These are phyloP conservation scores for Cephus rjabovi DNA, from an alignment of 2,888 invertebrate species.

Conservation along the genomic window DNA sequence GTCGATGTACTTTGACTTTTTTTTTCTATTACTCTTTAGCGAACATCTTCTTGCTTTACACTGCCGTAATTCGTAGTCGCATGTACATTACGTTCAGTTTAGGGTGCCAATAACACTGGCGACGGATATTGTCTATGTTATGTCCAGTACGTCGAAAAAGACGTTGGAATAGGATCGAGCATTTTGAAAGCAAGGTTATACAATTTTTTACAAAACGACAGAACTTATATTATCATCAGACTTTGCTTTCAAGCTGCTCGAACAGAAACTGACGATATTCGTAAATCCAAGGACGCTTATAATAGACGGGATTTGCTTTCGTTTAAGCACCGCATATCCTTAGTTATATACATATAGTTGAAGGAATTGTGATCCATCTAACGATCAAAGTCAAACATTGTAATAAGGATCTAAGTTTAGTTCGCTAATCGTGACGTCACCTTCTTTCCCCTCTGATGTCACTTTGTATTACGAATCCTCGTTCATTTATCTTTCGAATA, in stretches of 20 bases:
- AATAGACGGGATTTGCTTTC: neutral
- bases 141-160: neutral
- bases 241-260: neutral
- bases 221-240: neutral
- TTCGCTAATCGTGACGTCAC: neutral
- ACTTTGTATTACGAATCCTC: neutral
- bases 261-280: neutral
- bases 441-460: neutral
- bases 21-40: neutral
- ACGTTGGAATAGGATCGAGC: neutral
- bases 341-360: neutral
- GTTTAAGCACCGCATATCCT: neutral
- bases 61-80: neutral
- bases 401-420: neutral
- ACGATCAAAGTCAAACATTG: neutral
- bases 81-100: neutral
- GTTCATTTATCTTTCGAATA: neutral
- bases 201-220: neutral
- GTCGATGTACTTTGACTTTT: neutral
- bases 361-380: neutral
- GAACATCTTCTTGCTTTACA: neutral
- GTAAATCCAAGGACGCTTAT: neutral
- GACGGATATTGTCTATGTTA: neutral
- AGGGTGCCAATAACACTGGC: neutral
- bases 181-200: neutral